phyloP scores from a whole-genome alignment of 2,888 invertebrate species.

The Periphyllus acericola region DNA sequence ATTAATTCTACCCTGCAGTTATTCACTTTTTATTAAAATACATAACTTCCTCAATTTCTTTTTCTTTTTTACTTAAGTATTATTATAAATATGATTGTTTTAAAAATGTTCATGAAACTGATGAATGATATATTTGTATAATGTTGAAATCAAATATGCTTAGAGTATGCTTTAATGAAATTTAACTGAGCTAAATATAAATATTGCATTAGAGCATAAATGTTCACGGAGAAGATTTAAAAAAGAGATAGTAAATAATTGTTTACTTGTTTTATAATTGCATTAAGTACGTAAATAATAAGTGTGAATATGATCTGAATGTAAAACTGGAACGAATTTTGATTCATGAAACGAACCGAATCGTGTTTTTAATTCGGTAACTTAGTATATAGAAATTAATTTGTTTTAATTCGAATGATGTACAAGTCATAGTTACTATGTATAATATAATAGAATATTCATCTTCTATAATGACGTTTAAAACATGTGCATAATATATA shows the following conservation, averaged over 20 bases:
- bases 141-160: background rate
- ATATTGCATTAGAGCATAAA: background rate
- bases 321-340: conserved; percentile 1
- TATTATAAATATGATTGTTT: too few relatives aligned
- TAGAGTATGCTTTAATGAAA: background rate
- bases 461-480: background rate
- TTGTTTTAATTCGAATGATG: conserved; percentile 9
- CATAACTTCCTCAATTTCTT: too few relatives aligned
- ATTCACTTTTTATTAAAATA: too few relatives aligned
- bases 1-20: too few relatives aligned
- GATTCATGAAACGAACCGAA: background rate
- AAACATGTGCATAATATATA: background rate
- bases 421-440: conserved; percentile 7
- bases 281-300: background rate
- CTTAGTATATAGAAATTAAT: background rate
- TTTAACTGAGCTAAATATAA: background rate
- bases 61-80: too few relatives aligned
- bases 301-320: background rate
- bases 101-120: too few relatives aligned
- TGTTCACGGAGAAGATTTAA: background rate
- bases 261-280: background rate
- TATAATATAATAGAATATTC: background rate
- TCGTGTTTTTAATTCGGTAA: background rate
- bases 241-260: background rate
- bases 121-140: background rate